Conservation (phyloP, 2,888 invertebrate species). For the Cheilosia impressa region DNA sequence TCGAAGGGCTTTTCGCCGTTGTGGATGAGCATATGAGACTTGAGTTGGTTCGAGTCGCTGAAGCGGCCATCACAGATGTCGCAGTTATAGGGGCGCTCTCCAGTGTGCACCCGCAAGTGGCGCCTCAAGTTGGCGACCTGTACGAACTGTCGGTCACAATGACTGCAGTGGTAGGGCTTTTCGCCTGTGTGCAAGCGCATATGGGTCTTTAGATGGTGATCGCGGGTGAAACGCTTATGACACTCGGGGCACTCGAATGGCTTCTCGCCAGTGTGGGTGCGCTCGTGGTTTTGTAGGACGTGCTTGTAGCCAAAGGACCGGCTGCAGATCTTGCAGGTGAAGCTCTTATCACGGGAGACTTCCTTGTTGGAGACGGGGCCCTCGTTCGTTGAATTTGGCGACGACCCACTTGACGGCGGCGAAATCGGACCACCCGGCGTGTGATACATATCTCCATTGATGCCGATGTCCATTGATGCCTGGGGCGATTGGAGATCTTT, state of each 20-base stretch:
- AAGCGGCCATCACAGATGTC: conserved; percentile 93
- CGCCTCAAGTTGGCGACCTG: conserved; percentile 96
- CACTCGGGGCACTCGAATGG: conserved; percentile 96
- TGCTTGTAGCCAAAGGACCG: conserved; percentile 97
- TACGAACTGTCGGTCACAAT: conserved; percentile 96
- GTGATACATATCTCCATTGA: conserved; percentile 80
- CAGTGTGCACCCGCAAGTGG: conserved; percentile 95
- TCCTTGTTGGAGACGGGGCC: conserved; percentile 81
- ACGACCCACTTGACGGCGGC: conserved; percentile 85
- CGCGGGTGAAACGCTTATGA: conserved; percentile 95
- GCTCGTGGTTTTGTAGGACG: conserved; percentile 96
- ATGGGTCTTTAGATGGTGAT: conserved; percentile 96
- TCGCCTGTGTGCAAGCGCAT: conserved; percentile 96
- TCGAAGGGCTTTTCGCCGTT: conserved; percentile 95
- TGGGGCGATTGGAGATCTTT: conserved; percentile 81
- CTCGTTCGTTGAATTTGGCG: conserved; percentile 84
- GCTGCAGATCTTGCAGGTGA: conserved; percentile 94
- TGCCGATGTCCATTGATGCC: conserved; percentile 79
- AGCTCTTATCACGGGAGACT: conserved; percentile 90
- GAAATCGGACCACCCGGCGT: conserved; percentile 84
- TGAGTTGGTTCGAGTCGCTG: conserved; percentile 95
- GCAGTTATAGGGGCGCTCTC: conserved; percentile 95
- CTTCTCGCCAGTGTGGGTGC: conserved; percentile 97
- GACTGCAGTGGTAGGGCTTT: conserved; percentile 95
- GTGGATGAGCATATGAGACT: conserved; percentile 94